Percentiles rank a stretch among this genome's conserved stretches.
phyloP scores from a whole-genome alignment of 2,113 vertebrate species.

The Eonycteris spelaea region DNA sequence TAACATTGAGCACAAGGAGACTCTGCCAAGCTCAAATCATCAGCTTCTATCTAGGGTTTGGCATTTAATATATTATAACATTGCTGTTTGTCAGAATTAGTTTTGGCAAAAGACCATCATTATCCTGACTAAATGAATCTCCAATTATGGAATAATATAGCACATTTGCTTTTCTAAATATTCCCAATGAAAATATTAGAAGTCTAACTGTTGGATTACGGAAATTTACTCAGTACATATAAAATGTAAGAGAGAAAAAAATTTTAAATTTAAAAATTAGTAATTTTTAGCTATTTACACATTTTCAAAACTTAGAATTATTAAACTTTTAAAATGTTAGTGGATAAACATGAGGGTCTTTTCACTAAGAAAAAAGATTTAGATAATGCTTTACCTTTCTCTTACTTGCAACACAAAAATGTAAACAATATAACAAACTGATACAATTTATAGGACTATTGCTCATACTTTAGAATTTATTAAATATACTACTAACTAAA shows the following conservation, averaged over 20 bases:
- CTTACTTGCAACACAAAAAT: conserved; percentile 2
- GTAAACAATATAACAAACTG: neutral
- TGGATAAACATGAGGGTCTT: neutral
- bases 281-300: conserved; percentile 20
- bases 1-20: conserved; percentile 5
- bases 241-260: conserved; percentile 39
- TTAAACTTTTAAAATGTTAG: neutral
- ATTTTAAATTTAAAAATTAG: no score
- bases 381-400: neutral
- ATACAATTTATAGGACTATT: neutral
- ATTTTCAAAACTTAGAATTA: conserved; percentile 25
- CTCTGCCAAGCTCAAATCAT: neutral
- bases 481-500: conserved; percentile 28
- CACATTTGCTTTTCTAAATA: conserved; percentile 20
- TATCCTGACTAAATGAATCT: conserved; percentile 22
- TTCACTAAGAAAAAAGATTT: neutral
- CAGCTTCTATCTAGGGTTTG: neutral
- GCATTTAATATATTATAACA: conserved; percentile 48
- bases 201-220: neutral
- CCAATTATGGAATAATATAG: conserved; percentile 32
- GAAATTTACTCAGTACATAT: conserved; percentile 8
- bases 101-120: conserved; percentile 41
- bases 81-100: conserved; percentile 42
- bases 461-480: conserved; percentile 24
- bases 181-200: neutral